These are phyloP conservation scores for Catharus ustulatus DNA, from an alignment of 2,797 vertebrate genomes.

Conservation along the genomic window DNA sequence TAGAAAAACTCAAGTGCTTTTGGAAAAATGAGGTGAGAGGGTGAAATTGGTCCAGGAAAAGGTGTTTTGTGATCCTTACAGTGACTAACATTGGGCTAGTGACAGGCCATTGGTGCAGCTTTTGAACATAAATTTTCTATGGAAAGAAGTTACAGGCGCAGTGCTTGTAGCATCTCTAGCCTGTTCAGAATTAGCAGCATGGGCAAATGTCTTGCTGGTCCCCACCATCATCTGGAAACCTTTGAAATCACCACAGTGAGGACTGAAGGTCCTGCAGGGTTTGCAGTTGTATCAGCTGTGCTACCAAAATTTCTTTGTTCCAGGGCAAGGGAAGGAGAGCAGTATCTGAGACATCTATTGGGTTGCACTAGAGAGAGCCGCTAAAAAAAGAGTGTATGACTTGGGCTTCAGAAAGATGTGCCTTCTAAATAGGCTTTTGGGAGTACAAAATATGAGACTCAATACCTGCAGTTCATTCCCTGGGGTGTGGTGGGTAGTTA, in stretches of 20 bases:
- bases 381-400: not conserved
- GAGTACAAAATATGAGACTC: not conserved
- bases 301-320: not conserved
- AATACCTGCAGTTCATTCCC: not conserved
- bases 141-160: rapidly evolving
- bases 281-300: not conserved
- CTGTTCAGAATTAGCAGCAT: not conserved
- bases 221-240: not conserved
- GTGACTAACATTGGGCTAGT: rapidly evolving
- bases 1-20: not conserved
- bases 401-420: not conserved
- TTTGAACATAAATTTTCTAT: not conserved
- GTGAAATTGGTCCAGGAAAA: not conserved
- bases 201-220: not conserved
- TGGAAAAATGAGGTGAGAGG: not conserved
- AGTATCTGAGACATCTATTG: not conserved
- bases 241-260: not conserved
- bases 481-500: not conserved
- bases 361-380: not conserved
- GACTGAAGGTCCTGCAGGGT: not conserved
- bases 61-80: not conserved
- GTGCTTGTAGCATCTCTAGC: not conserved
- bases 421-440: not conserved
- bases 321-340: not conserved
- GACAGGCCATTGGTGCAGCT: not conserved